phyloP scores from a whole-genome alignment of 2,113 vertebrate species.

The Zosterops lateralis region DNA sequence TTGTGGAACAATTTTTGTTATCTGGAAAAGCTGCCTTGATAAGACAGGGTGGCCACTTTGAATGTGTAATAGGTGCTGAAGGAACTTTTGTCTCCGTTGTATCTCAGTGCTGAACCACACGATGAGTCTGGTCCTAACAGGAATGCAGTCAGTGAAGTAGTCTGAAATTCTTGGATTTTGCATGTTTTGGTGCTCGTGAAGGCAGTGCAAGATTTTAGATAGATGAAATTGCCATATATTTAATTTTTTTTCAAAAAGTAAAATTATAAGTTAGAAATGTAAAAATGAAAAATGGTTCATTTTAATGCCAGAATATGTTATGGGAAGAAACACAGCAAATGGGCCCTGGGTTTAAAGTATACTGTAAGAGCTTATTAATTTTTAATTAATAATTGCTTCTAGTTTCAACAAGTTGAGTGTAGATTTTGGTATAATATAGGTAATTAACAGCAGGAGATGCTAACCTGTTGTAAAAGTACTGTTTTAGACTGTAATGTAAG shows the following conservation, averaged over 20 bases:
- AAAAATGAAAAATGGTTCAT: not conserved
- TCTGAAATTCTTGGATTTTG: not conserved
- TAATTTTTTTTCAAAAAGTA: not conserved
- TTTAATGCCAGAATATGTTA: not conserved
- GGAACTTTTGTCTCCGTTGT: accelerated
- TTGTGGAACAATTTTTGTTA: not conserved
- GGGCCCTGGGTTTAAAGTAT: not conserved
- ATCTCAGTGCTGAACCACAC: accelerated
- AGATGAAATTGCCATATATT: not conserved
- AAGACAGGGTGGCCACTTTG: not conserved
- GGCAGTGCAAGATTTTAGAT: not conserved
- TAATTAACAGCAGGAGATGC: not conserved
- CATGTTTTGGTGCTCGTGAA: not conserved
- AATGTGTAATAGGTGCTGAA: accelerated
- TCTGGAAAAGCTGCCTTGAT: accelerated
- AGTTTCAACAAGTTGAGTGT: not conserved
- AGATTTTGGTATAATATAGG: not conserved
- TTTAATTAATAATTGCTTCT: not conserved
- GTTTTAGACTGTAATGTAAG: not conserved
- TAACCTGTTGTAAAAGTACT: not conserved
- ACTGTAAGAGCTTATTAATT: not conserved
- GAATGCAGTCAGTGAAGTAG: not conserved
- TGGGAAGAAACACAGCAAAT: not conserved
- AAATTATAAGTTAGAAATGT: not conserved
- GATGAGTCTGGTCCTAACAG: not conserved